Percentiles rank a stretch among this genome's conserved stretches.
Evolutionary conservation across 2,797 vertebrate species (phyloP).

Genomic region (Zalophus californianus): DNA sequence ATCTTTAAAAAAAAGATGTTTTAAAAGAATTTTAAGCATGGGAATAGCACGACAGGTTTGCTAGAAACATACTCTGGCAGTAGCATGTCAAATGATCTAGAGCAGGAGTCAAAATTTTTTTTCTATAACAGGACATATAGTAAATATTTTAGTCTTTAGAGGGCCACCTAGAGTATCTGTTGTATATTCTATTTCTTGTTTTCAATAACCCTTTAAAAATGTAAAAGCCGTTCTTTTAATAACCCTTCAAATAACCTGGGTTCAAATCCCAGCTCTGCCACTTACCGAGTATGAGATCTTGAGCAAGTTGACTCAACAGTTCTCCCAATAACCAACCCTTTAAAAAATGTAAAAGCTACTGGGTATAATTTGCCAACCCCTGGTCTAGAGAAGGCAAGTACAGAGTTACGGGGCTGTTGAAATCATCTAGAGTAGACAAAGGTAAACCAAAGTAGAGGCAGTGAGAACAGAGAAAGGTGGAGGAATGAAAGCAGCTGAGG

Average conservation of each 20-base stretch:
- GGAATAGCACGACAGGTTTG: neutral
- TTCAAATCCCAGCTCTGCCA: neutral
- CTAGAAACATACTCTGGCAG: neutral
- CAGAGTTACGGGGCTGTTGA: neutral
- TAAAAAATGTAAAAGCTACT: constrained; percentile 45
- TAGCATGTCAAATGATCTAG: neutral
- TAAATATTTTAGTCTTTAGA: constrained; percentile 9
- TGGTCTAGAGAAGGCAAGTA: neutral
- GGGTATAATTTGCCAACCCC: neutral
- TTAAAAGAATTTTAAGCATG: constrained; percentile 13
- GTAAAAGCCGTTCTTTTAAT: neutral
- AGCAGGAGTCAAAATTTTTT: neutral
- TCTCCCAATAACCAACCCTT: neutral
- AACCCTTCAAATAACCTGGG: neutral
- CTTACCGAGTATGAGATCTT: neutral
- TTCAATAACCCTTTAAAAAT: constrained; percentile 24
- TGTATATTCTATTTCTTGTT: neutral
- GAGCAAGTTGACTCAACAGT: neutral
- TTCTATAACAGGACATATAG: neutral
- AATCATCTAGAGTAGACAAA: neutral
- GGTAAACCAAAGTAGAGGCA: neutral
- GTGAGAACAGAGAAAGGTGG: neutral
- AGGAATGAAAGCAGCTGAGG: neutral
- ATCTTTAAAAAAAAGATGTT: too few species aligned
- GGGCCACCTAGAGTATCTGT: neutral